A percentile compares a stretch with the other conserved stretches of the same genome.
Evolutionary conservation across 2,888 invertebrate genomes (phyloP).

Genomic region (Sipha maydis): DNA sequence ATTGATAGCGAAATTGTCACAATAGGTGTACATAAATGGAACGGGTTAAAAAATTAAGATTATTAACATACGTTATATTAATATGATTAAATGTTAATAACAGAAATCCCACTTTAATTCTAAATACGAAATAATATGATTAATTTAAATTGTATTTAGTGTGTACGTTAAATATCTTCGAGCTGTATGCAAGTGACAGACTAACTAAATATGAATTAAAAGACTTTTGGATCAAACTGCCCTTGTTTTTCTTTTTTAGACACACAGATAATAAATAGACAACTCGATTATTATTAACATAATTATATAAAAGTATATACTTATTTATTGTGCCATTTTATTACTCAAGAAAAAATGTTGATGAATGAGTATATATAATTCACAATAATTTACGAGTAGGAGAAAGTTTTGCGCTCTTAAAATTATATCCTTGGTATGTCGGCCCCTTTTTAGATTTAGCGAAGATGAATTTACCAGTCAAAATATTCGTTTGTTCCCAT

Average conservation of each 20-base stretch:
- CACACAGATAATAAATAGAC: slow-evolving; percentile 19
- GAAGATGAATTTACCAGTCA: slow-evolving; percentile 22
- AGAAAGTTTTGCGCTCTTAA: slow-evolving; percentile 9
- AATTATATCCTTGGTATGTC: slow-evolving; percentile 17
- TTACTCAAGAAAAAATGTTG: slow-evolving; percentile 9
- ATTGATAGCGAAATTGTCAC: too few relatives aligned
- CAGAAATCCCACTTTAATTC: too few relatives aligned
- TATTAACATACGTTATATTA: too few relatives aligned
- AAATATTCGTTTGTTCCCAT: slow-evolving; percentile 27
- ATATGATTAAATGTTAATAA: too few relatives aligned
- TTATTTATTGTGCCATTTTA: not conserved
- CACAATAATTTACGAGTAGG: slow-evolving; percentile 47
- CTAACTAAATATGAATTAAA: too few relatives aligned
- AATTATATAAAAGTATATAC: not conserved
- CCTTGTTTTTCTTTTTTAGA: not conserved
- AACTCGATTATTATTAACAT: not conserved
- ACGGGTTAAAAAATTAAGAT: too few relatives aligned
- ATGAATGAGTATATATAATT: slow-evolving; percentile 7
- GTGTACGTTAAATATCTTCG: too few relatives aligned
- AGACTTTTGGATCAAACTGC: too few relatives aligned
- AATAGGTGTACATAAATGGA: too few relatives aligned
- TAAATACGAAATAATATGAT: too few relatives aligned
- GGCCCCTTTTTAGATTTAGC: slow-evolving; percentile 34
- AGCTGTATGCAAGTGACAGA: too few relatives aligned
- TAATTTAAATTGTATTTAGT: too few relatives aligned